phyloP scores from a whole-genome alignment of 2,797 vertebrate genomes.

The Decapterus maruadsi region DNA sequence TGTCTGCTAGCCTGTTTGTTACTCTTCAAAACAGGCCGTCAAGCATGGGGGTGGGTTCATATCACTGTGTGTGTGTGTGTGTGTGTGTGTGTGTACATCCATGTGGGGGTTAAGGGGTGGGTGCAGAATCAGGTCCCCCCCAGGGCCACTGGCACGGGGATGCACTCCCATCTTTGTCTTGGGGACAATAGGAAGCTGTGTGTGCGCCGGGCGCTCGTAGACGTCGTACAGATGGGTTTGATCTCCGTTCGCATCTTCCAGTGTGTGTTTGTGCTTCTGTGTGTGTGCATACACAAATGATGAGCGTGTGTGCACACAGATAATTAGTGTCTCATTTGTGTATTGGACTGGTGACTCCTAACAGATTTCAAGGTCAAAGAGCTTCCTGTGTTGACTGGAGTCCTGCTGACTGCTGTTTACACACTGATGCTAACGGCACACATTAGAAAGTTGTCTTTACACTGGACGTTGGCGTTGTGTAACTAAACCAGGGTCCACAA shows the following conservation, averaged over 20 bases:
- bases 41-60: conserved; percentile 74
- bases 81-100: conserved; percentile 54
- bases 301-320: conserved; percentile 26
- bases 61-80: conserved; percentile 51
- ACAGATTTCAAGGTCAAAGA: conserved; percentile 77
- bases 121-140: conserved; percentile 74
- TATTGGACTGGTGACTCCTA: conserved; percentile 56
- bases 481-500: neutral
- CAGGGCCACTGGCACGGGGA: conserved; percentile 67
- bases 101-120: conserved; percentile 74
- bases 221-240: conserved; percentile 28
- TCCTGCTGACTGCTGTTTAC: conserved; percentile 31
- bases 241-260: conserved; percentile 21
- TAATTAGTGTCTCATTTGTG: conserved; percentile 70
- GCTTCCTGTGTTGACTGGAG: conserved; percentile 41
- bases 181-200: conserved; percentile 67
- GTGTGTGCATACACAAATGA: conserved; percentile 14
- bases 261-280: neutral
- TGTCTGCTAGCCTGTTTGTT: conserved; percentile 77
- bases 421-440: conserved; percentile 19
- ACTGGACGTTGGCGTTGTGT: neutral
- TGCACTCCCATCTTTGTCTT: conserved; percentile 76
- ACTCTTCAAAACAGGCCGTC: conserved; percentile 72
- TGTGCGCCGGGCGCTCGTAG: conserved; percentile 27
- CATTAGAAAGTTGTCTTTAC: neutral